Evolutionary conservation across 2,113 vertebrate species (phyloP).

Genomic region (Paedocypris sp.): DNA sequence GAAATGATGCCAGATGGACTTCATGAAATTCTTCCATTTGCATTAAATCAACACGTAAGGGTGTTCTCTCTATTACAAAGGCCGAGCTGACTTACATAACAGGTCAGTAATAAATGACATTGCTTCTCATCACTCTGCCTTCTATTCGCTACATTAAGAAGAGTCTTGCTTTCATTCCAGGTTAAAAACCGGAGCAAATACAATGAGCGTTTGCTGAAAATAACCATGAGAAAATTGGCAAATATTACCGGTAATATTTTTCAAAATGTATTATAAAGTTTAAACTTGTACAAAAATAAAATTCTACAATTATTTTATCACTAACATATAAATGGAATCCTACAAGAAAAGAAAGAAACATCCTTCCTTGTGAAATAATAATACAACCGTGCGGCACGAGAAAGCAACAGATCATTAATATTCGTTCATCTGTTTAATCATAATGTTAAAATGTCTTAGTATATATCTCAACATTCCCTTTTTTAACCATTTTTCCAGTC

Average conservation of each 20-base stretch:
- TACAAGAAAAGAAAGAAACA: too few species aligned
- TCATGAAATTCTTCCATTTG: slow-evolving; percentile 45
- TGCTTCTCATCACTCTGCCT: slow-evolving; percentile 40
- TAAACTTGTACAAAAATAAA: too few species aligned
- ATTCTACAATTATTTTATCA: too few species aligned
- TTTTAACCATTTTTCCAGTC: too few species aligned
- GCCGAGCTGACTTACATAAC: slow-evolving; percentile 37
- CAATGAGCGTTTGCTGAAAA: slow-evolving; percentile 41
- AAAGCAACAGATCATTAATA: too few species aligned
- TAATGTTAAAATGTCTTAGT: too few species aligned
- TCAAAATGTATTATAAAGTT: too few species aligned
- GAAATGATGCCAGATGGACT: slow-evolving; percentile 34
- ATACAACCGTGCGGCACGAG: too few species aligned
- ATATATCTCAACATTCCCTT: too few species aligned
- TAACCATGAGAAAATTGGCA: slow-evolving; percentile 40
- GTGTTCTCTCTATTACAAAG: slow-evolving; percentile 37
- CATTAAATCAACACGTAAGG: slow-evolving; percentile 47
- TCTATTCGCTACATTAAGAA: slow-evolving; percentile 44
- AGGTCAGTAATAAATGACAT: slow-evolving; percentile 46
- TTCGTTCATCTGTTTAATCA: too few species aligned
- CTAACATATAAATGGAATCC: too few species aligned
- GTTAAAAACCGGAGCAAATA: slow-evolving; percentile 50
- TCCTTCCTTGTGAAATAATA: too few species aligned
- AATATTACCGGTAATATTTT: slow-evolving; percentile 13
- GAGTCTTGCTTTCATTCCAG: slow-evolving; percentile 39